Base-by-base conservation (phyloP, 1,140 invertebrate genomes). In the Brachionus manjavacas region DNA sequence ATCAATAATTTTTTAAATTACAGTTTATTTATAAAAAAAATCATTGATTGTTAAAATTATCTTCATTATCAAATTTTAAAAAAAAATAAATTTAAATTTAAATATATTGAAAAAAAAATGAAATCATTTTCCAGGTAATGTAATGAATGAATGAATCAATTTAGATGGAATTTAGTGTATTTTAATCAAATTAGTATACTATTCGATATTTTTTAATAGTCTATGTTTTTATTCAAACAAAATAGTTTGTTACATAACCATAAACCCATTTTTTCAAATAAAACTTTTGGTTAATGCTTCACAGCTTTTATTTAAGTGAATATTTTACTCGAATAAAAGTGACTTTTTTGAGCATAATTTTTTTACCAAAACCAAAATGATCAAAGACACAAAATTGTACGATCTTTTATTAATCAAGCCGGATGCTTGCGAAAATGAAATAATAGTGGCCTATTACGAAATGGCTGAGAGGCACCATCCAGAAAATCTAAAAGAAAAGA, bases 371-470 rank as follows among this genome's bases (percentile, higher is more conserved):
- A 68, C 4, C 12, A 41, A 72, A 41, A 72, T 72, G 68, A 72
- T 39, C 16, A 43, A 72, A 41, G 68, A 72, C 16, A 43, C 68
- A 41, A 23, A 7, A 41, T 72, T 72, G 31, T 72, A 72, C 16
- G 68, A 72, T 72, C 39, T 72, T 16, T 72, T 72, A 43, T 12
- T n/a, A 20, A 39, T 72, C 3, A 39, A 39, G 14, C 35, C 68
- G 3, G 41, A 6, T 41, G 8, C 31, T 41, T n/a, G 16, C 12
- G 68, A 72, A 72, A 72, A 72, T 72, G 31, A 72, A 25, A 41
- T 72, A 41, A 72, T 72, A 20, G 35, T 72, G 3, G 68, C 68
- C 16, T 72, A 72, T 72, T 72, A 39, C 16, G 68, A 72, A 41
- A 14, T 41, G 39, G 68, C 68, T 39, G 68, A 72, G 41, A 72